phyloP scores from a whole-genome alignment of 2,888 invertebrate genomes.

The Drosophila parthenogenetica region DNA sequence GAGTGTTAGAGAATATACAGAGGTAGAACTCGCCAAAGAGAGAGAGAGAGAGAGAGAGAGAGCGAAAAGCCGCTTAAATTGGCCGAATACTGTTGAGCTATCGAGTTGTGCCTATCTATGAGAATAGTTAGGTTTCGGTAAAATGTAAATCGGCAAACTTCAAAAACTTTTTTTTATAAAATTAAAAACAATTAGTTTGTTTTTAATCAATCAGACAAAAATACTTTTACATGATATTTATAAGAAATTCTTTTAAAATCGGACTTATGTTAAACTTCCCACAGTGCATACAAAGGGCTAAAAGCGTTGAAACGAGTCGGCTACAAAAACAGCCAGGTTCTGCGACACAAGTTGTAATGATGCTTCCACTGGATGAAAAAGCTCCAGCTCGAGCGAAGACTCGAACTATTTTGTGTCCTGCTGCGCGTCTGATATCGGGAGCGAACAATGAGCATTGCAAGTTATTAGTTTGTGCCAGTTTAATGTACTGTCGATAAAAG shows the following conservation, averaged over 20 bases:
- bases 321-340: constrained; percentile 61
- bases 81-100: neutral
- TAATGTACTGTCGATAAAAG: constrained; percentile 53
- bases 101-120: constrained; percentile 27
- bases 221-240: no score
- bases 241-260: neutral
- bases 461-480: constrained; percentile 59
- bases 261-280: neutral
- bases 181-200: neutral
- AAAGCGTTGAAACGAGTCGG: neutral
- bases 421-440: constrained; percentile 56
- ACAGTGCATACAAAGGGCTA: constrained; percentile 41
- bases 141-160: constrained; percentile 42
- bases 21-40: neutral
- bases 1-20: constrained; percentile 7
- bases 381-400: neutral
- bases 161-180: constrained; percentile 6
- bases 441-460: constrained; percentile 54
- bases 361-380: constrained; percentile 61
- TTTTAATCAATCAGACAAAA: neutral
- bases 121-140: constrained; percentile 38
- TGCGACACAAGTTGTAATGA: constrained; percentile 71
- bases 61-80: neutral
- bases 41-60: neutral
- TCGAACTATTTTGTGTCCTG: constrained; percentile 49